A percentile compares a stretch with the other conserved stretches of the same genome.
These are phyloP conservation scores for Bombyx mori DNA, from an alignment of 1,140 invertebrate genomes.

Conservation along the genomic window DNA sequence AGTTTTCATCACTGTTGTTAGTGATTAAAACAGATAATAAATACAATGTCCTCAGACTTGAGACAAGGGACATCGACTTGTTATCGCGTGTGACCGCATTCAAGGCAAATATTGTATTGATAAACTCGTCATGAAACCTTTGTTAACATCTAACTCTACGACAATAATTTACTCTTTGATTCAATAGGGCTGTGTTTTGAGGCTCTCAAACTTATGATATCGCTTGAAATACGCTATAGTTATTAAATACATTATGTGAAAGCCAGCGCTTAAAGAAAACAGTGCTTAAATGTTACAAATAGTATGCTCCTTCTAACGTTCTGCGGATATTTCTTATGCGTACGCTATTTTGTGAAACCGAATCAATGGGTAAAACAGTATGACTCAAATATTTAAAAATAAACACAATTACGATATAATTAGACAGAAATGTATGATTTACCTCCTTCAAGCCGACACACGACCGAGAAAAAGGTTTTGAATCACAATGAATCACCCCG, in stretches of 20 bases:
- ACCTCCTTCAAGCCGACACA: background rate
- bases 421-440: conserved; percentile 5
- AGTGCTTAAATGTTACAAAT: too few relatives aligned
- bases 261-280: too few relatives aligned
- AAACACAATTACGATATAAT: background rate
- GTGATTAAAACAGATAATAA: background rate
- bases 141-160: background rate
- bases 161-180: too few relatives aligned
- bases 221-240: too few relatives aligned
- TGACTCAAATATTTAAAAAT: too few relatives aligned
- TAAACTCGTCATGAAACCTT: background rate
- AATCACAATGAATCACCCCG: conserved; percentile 54
- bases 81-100: conserved; percentile 21
- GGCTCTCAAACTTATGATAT: too few relatives aligned
- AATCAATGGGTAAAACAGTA: too few relatives aligned
- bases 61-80: conserved; percentile 9
- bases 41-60: conserved; percentile 3
- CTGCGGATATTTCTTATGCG: too few relatives aligned
- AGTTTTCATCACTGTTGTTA: background rate
- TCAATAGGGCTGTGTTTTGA: too few relatives aligned
- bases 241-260: too few relatives aligned
- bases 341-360: too few relatives aligned
- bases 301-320: too few relatives aligned
- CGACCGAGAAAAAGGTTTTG: conserved; percentile 37
- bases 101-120: conserved; percentile 16